phyloP scores from a whole-genome alignment of 2,888 invertebrate genomes.

The Phengaris arion region DNA sequence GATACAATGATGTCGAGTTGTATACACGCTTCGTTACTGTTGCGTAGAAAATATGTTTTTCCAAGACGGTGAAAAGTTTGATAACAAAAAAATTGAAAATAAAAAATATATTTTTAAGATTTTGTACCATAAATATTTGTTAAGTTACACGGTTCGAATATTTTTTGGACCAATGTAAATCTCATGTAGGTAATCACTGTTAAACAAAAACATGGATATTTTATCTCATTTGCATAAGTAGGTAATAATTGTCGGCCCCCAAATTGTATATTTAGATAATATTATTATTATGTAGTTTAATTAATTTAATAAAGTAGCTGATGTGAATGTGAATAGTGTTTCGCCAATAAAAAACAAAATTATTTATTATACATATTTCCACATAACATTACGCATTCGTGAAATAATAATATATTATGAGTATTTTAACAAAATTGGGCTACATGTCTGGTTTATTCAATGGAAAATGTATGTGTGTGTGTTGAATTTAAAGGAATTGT shows the following conservation, averaged over 20 bases:
- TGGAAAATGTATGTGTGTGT: neutral
- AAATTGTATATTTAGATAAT: neutral
- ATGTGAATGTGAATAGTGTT: too few species aligned
- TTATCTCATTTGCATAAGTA: neutral
- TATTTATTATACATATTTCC: neutral
- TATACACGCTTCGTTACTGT: too few species aligned
- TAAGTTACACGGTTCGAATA: too few species aligned
- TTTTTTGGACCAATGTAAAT: neutral
- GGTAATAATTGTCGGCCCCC: neutral
- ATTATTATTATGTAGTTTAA: neutral
- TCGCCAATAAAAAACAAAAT: neutral
- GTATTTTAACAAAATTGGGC: neutral
- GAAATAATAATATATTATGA: neutral
- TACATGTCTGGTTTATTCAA: neutral
- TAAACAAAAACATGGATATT: slow-evolving; percentile 1
- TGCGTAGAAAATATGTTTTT: too few species aligned
- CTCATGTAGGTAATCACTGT: neutral
- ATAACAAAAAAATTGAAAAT: too few species aligned
- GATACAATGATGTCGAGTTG: too few species aligned
- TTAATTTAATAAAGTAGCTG: neutral
- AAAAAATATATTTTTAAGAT: too few species aligned
- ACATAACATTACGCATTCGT: neutral
- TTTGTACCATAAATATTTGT: too few species aligned
- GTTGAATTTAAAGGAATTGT: neutral
- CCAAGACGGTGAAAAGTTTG: too few species aligned